Evolutionary conservation across 92 coral and sea anemone genomes (phyloP).

Genomic region (Heteractis magnifica): DNA sequence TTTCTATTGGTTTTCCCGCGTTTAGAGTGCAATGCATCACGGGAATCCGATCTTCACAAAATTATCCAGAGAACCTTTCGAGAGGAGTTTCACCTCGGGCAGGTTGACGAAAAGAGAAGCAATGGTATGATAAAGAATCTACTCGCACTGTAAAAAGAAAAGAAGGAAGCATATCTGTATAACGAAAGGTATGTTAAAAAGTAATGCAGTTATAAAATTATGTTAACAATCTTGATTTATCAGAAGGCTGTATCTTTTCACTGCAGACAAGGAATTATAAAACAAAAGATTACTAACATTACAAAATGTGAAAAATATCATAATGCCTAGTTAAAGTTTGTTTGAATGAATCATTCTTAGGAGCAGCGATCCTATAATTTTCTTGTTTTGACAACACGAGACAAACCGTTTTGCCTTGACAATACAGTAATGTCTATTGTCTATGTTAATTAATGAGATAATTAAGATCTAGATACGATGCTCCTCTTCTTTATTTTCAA

Average conservation of each 20-base stretch:
- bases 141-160: not conserved
- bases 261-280: not conserved
- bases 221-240: not conserved
- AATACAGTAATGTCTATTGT: not conserved
- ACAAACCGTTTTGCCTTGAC: not conserved
- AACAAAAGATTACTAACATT: not conserved
- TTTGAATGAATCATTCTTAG: too few relatives aligned
- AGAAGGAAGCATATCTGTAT: not conserved
- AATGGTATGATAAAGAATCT: not conserved
- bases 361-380: too few relatives aligned
- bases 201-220: not conserved
- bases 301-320: not conserved
- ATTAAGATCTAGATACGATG: not conserved
- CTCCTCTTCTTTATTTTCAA: not conserved
- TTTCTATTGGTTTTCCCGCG: not conserved
- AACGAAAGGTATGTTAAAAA: not conserved
- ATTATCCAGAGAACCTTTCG: constrained; percentile 16
- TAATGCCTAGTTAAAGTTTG: too few relatives aligned
- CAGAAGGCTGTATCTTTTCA: not conserved
- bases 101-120: not conserved
- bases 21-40: not conserved
- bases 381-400: not conserved
- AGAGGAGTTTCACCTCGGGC: not conserved
- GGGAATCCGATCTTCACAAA: not conserved
- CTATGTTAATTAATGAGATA: not conserved